Conservation (phyloP, 1,140 invertebrate species). For the Neoseiulus cucumeris region DNA sequence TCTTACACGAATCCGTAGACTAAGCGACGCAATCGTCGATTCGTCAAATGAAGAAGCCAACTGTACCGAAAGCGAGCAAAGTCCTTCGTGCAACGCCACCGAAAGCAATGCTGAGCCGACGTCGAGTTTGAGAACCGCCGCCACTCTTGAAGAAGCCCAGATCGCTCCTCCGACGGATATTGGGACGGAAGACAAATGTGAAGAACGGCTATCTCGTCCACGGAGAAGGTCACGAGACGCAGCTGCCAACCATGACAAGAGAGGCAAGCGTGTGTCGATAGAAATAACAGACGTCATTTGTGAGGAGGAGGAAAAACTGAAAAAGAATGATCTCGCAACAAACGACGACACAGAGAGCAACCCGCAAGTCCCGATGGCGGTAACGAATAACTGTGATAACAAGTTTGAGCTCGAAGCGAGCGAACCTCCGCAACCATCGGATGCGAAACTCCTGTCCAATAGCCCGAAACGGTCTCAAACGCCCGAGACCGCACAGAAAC, state of each 20-base stretch:
- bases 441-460: no score
- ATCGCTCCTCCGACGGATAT: neutral
- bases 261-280: neutral
- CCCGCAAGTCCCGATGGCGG: neutral
- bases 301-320: neutral
- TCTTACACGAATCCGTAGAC: neutral
- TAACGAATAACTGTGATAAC: neutral
- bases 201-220: neutral
- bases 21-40: neutral
- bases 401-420: neutral
- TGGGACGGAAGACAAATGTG: neutral
- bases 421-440: neutral
- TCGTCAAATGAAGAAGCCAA: neutral
- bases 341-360: neutral
- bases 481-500: no score
- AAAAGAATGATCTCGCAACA: neutral
- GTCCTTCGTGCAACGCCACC: no score
- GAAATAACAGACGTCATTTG: neutral
- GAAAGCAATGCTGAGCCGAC: no score
- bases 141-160: neutral
- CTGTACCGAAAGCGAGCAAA: neutral
- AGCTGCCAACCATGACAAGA: neutral
- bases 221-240: neutral
- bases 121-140: no score
- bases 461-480: no score